phyloP scores from a whole-genome alignment of 2,797 vertebrate species.

The Coendou prehensilis region DNA sequence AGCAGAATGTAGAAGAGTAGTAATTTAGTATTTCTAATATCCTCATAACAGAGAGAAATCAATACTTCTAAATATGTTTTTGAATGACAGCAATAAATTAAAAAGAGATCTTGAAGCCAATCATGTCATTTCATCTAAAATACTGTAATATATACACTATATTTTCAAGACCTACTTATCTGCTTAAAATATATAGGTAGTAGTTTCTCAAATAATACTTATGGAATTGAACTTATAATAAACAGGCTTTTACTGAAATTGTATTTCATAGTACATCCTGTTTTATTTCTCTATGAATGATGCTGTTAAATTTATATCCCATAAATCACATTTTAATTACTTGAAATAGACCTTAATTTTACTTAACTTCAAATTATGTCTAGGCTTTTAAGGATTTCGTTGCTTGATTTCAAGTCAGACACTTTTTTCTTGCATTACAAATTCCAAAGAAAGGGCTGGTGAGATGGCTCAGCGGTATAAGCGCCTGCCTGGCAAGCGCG shows the following conservation, averaged over 20 bases:
- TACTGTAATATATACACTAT: not conserved
- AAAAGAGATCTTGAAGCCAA: not conserved
- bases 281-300: not conserved
- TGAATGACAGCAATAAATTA: not conserved
- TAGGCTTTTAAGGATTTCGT: conserved; percentile 15
- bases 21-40: not conserved
- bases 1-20: not conserved
- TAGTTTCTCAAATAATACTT: not conserved
- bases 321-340: not conserved
- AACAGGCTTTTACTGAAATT: not conserved
- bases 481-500: too few species aligned
- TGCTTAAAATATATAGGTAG: not conserved
- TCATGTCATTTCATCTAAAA: not conserved
- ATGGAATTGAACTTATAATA: not conserved
- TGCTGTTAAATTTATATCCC: not conserved
- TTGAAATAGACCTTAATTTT: not conserved
- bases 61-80: not conserved
- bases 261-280: not conserved
- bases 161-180: not conserved
- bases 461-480: too few species aligned
- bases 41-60: not conserved
- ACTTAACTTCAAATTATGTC: conserved; percentile 26
- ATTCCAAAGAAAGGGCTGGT: not conserved
- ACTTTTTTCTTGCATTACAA: not conserved
- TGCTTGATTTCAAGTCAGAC: not conserved